Evolutionary conservation across 2,113 vertebrate genomes (phyloP).

Genomic region (Perca fluviatilis): DNA sequence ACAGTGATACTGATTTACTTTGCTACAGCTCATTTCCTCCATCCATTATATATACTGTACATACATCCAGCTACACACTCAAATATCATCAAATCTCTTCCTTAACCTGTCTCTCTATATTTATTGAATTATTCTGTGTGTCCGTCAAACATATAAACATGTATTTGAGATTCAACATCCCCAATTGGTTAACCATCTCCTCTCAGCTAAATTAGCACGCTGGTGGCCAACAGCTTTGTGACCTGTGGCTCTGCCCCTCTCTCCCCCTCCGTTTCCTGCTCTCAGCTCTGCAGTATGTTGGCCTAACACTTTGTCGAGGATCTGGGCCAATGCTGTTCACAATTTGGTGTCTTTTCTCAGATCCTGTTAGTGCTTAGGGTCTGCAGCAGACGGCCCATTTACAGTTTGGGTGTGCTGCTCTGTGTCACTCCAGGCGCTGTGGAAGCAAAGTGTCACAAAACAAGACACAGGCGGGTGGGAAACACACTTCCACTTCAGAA

Average conservation of each 20-base stretch:
- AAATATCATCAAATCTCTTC: background rate
- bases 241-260: slow-evolving; percentile 13
- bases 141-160: background rate
- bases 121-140: background rate
- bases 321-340: slow-evolving; percentile 45
- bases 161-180: background rate
- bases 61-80: background rate
- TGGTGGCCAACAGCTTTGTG: background rate
- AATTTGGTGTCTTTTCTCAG: slow-evolving; percentile 50
- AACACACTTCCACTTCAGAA: slow-evolving; percentile 26
- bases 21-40: background rate
- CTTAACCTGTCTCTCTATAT: background rate
- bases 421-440: slow-evolving; percentile 50
- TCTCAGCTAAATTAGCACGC: background rate
- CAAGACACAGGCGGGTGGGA: slow-evolving; percentile 58
- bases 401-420: slow-evolving; percentile 62
- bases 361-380: slow-evolving; percentile 41
- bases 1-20: background rate
- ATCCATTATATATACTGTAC: background rate
- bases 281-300: slow-evolving; percentile 36
- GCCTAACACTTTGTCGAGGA: slow-evolving; percentile 44
- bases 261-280: slow-evolving; percentile 13
- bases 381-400: slow-evolving; percentile 64
- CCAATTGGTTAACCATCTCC: background rate
- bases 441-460: slow-evolving; percentile 73